Conservation (phyloP, 92 coral and sea anemone species). For the Pocillopora grandis region DNA sequence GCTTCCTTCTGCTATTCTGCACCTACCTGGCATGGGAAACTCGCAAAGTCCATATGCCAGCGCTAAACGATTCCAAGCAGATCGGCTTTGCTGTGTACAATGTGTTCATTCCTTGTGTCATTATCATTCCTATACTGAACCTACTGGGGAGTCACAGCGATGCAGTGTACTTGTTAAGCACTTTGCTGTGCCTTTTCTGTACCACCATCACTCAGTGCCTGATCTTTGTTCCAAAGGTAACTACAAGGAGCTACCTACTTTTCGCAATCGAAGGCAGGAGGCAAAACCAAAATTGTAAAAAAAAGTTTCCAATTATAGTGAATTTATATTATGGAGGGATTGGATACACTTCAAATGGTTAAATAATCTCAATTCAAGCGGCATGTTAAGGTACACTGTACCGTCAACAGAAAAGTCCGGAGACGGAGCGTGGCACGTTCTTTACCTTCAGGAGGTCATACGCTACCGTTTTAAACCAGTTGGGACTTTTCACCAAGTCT, state of each 20-base stretch:
- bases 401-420: too few relatives aligned
- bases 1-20: slow-evolving; percentile 71
- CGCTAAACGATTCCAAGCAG: slow-evolving; percentile 67
- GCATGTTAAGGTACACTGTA: too few relatives aligned
- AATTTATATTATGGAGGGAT: too few relatives aligned
- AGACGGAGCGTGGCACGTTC: too few relatives aligned
- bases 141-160: slow-evolving; percentile 52
- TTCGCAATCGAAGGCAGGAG: too few relatives aligned
- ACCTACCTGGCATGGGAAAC: slow-evolving; percentile 82
- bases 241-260: neutral
- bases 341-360: too few relatives aligned
- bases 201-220: slow-evolving; percentile 75
- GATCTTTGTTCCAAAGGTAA: slow-evolving; percentile 82
- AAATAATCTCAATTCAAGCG: too few relatives aligned
- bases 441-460: too few relatives aligned
- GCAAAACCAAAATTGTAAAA: neutral
- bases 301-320: neutral
- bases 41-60: slow-evolving; percentile 68
- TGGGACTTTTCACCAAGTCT: too few relatives aligned
- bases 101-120: slow-evolving; percentile 73
- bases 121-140: slow-evolving; percentile 74
- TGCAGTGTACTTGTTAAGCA: slow-evolving; percentile 58
- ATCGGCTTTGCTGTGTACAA: slow-evolving; percentile 82
- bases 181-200: slow-evolving; percentile 72
- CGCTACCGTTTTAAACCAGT: too few relatives aligned